phyloP scores from a whole-genome alignment of 2,888 invertebrate species.

The Chrysopilus asiliformis region DNA sequence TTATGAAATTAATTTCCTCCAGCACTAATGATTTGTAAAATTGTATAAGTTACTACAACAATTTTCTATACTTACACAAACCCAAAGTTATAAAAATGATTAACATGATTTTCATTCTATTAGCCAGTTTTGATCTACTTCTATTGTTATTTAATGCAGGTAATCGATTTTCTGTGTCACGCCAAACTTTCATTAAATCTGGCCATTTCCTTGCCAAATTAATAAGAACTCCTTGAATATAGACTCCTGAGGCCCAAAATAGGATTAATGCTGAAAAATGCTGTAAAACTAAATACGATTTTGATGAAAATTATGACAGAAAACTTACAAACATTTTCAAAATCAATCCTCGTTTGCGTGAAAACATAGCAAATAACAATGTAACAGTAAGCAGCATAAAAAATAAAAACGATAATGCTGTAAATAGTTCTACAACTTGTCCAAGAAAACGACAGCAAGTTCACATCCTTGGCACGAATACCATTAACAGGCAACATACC shows the following conservation, averaged over 20 bases:
- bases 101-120: slow-evolving; percentile 36
- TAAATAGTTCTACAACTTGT: slow-evolving; percentile 8
- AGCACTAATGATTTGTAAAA: background rate
- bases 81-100: slow-evolving; percentile 37
- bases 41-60: background rate
- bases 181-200: slow-evolving; percentile 37
- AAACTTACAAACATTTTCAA: slow-evolving; percentile 3
- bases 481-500: slow-evolving; percentile 37
- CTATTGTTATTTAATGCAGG: slow-evolving; percentile 24
- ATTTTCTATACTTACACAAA: slow-evolving; percentile 27
- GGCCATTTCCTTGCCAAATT: slow-evolving; percentile 42
- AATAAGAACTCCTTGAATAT: slow-evolving; percentile 29
- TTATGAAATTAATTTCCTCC: too few species aligned
- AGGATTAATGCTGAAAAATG: slow-evolving; percentile 25
- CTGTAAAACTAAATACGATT: background rate
- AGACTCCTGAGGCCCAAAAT: slow-evolving; percentile 24
- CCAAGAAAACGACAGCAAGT: slow-evolving; percentile 21
- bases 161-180: slow-evolving; percentile 36
- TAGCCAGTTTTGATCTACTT: slow-evolving; percentile 27
- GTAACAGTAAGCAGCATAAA: background rate
- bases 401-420: slow-evolving; percentile 1
- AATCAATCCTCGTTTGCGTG: background rate
- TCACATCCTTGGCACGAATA: slow-evolving; percentile 26
- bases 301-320: background rate
- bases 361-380: background rate